These are phyloP conservation scores for Podarcis muralis DNA, from an alignment of 2,113 vertebrate genomes.

Conservation along the genomic window DNA sequence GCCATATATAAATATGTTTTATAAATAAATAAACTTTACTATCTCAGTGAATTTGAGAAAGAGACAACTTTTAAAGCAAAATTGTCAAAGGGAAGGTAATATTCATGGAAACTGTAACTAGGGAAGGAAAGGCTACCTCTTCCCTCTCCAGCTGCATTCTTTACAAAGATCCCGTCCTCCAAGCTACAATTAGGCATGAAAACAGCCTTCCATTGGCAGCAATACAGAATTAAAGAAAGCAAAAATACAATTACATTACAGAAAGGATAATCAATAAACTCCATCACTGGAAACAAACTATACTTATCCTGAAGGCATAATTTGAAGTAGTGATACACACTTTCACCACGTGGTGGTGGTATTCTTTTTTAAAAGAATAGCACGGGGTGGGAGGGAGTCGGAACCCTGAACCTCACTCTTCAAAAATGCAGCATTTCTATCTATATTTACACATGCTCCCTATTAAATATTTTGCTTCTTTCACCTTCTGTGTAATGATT, in stretches of 20 bases:
- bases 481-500: background rate
- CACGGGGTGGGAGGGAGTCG: background rate
- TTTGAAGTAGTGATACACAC: slow-evolving; percentile 18
- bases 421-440: background rate
- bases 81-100: too few relatives aligned
- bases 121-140: too few relatives aligned
- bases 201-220: too few relatives aligned
- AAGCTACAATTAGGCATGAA: too few relatives aligned
- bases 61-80: too few relatives aligned
- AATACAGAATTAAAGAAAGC: background rate
- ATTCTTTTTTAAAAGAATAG: slow-evolving; percentile 43
- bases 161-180: too few relatives aligned
- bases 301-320: background rate
- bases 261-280: background rate
- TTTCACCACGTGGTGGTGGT: slow-evolving; percentile 67
- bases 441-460: background rate
- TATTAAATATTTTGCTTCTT: background rate
- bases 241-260: background rate
- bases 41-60: too few relatives aligned
- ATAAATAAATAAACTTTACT: too few relatives aligned
- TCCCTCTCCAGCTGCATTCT: too few relatives aligned
- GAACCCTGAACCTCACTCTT: background rate
- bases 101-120: too few relatives aligned
- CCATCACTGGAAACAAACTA: background rate
- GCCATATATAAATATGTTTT: too few relatives aligned